Evolutionary conservation across 2,797 vertebrate species (phyloP).

Genomic region (Picus viridis): DNA sequence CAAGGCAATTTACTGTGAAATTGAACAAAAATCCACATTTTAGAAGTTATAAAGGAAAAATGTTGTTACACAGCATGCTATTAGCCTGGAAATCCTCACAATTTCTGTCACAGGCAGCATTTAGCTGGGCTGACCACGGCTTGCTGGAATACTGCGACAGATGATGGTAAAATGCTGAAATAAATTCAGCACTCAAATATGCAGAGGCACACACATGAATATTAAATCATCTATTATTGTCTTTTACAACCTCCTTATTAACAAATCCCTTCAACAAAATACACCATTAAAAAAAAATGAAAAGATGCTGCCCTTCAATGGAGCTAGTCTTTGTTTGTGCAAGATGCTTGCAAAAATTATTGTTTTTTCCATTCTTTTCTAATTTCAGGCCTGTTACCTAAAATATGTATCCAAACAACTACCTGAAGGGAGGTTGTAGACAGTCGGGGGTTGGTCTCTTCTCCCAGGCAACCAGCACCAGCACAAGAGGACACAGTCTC

Average conservation of each 20-base stretch:
- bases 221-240: neutral
- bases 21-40: neutral
- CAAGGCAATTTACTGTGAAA: slow-evolving; percentile 1
- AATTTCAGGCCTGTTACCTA: neutral
- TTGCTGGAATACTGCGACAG: neutral
- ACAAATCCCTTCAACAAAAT: neutral
- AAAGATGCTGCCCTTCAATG: neutral
- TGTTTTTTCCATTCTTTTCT: neutral
- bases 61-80: neutral
- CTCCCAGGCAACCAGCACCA: too few relatives aligned
- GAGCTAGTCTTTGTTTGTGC: neutral
- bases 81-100: neutral
- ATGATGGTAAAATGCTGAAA: neutral
- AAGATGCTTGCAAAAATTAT: neutral
- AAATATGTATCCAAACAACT: neutral
- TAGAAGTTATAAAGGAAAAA: neutral
- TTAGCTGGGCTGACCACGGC: neutral
- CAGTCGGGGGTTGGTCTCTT: too few relatives aligned
- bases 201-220: neutral
- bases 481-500: too few relatives aligned
- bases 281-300: neutral
- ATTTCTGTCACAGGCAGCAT: neutral
- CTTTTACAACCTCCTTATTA: neutral
- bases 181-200: neutral
- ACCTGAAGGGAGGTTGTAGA: too few relatives aligned